Evolutionary conservation across 2,888 invertebrate genomes (phyloP), one percentile per base, ranked within the genome.

Genomic region (Prosopocoilus inquinatus): DNA sequence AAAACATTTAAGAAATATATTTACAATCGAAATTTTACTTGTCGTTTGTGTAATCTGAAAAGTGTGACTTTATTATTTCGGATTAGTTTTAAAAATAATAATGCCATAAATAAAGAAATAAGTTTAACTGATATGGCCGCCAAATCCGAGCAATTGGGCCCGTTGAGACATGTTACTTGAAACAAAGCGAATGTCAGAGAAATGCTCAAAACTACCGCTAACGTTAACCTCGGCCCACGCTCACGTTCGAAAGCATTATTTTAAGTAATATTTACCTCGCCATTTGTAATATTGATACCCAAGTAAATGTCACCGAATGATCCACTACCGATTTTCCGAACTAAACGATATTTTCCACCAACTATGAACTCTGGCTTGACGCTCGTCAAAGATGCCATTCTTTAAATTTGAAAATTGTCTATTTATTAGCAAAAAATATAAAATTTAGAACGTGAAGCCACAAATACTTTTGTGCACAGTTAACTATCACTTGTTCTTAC

Each of bases 251-350:
- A 48, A 38, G 35, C 35, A 11, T 43, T 35, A 53, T 45, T 62
- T 60, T 47, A 51, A 44, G 41, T 44, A 47, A 55, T 60, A 78
- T 78, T 84, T 82, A 90, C 90, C 87, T 93, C 94, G 79, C 93
- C 93, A 83, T 90, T 92, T 76, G 87, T 84, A 76, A 90, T 86
- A 82, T 93, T 91, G 82, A 93, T 90, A 67, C 93, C 97, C 78
- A 98, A 84, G 82, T 94, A 98, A 79, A 99, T 98, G 82, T 98
- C 98, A 75, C 99, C 99, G 79, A 99, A 99, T 66, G 98, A 98
- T 69, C 99, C 99, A 80, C 96, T 96, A 73, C 98, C 96, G 79
- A 98, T 95, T 87, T 96, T 96, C 71, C 96, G 87, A 76, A 96
- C 89, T 75, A 97, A 85, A 78, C 95, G 89, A 83, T 95, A 97